phyloP scores from a whole-genome alignment of 2,888 invertebrate genomes.

The Phortica okadai region DNA sequence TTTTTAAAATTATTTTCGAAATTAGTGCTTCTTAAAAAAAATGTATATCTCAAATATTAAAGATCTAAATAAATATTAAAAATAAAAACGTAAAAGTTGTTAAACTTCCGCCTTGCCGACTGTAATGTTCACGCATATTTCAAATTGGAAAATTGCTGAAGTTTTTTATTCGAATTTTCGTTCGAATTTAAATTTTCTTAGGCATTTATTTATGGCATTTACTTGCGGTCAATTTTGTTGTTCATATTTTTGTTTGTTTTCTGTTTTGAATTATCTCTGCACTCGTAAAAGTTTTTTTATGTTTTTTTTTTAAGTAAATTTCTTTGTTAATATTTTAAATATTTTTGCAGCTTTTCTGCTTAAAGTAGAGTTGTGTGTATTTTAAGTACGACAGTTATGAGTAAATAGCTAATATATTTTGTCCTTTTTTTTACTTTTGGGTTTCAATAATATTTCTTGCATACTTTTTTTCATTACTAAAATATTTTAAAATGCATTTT shows the following conservation, averaged over 20 bases:
- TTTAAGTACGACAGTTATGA: conserved; percentile 71
- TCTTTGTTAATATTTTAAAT: conserved; percentile 47
- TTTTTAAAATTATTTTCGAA: too few species aligned
- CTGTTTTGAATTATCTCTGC: neutral
- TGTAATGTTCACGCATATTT: too few species aligned
- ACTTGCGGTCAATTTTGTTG: too few species aligned
- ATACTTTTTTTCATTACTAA: conserved; percentile 61
- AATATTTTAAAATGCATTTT: conserved; percentile 71
- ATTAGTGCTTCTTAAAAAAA: too few species aligned
- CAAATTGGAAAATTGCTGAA: neutral
- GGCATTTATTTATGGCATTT: too few species aligned
- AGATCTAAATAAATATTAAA: neutral
- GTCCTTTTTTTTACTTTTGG: conserved; percentile 41
- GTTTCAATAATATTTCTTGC: conserved; percentile 11
- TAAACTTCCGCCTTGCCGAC: too few species aligned
- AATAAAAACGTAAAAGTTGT: too few species aligned
- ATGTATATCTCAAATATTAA: neutral
- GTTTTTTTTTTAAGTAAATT: conserved; percentile 45
- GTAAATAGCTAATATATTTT: conserved; percentile 64
- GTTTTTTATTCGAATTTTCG: conserved; percentile 2
- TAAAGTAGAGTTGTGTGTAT: conserved; percentile 47
- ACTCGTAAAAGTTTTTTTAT: conserved; percentile 23
- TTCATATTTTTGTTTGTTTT: neutral
- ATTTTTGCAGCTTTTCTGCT: conserved; percentile 53
- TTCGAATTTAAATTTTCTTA: neutral